A percentile compares a stretch with the other conserved stretches of the same genome.
Evolutionary conservation across 2,113 vertebrate genomes (phyloP).

Genomic region (Formicarius rufipectus): DNA sequence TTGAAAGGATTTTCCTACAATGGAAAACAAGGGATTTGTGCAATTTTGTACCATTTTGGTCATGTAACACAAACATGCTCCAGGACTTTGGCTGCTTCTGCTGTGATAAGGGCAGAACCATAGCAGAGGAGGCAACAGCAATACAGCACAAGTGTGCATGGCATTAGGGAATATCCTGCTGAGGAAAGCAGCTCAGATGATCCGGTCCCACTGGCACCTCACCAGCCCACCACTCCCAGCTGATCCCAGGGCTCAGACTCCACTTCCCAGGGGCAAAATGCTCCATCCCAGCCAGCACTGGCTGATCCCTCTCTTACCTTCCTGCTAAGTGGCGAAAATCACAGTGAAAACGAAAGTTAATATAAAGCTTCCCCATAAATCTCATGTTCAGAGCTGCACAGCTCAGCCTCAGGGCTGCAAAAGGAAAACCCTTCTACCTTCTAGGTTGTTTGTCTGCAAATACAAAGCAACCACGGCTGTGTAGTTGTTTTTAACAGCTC

Average conservation of each 20-base stretch:
- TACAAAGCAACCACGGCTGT: background rate
- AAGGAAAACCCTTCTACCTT: background rate
- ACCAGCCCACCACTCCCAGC: accelerated
- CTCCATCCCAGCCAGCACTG: background rate
- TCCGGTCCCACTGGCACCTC: accelerated
- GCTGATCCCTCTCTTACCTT: background rate
- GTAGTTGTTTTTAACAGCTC: background rate
- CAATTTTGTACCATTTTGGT: background rate
- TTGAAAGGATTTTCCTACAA: background rate
- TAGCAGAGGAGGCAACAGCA: background rate
- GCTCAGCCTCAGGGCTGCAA: background rate
- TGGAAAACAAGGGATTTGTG: background rate
- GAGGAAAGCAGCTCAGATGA: background rate
- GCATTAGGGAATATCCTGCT: background rate
- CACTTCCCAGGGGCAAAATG: accelerated
- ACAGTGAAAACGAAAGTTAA: background rate
- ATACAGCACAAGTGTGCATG: accelerated
- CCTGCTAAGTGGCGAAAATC: background rate
- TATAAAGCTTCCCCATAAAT: background rate
- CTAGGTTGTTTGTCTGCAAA: background rate
- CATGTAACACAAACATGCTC: background rate
- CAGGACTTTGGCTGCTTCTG: background rate
- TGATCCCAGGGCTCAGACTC: background rate
- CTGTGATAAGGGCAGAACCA: background rate
- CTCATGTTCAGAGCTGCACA: background rate